A percentile compares a stretch with the other conserved stretches of the same genome.
These are phyloP conservation scores for Siderastrea radians DNA, from an alignment of 92 coral and sea anemone genomes.

Conservation along the genomic window DNA sequence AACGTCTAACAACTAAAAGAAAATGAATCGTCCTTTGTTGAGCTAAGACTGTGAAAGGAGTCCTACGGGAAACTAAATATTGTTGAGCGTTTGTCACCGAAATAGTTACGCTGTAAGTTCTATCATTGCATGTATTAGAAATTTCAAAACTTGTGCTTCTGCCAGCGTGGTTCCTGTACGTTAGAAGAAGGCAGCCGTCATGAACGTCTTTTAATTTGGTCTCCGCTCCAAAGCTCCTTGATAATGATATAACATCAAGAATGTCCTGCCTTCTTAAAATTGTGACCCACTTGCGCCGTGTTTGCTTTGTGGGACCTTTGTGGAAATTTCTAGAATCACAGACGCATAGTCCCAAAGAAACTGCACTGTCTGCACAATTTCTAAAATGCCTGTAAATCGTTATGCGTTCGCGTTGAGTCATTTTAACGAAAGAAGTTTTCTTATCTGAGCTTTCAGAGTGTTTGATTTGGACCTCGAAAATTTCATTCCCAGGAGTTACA, in stretches of 20 bases:
- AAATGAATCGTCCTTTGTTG: slow-evolving; percentile 81
- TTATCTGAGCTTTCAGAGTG: slow-evolving; percentile 55
- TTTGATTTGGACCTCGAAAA: slow-evolving; percentile 87
- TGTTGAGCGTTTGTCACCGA: slow-evolving; percentile 44
- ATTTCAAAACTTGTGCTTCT: slow-evolving; percentile 77
- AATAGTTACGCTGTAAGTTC: slow-evolving; percentile 60
- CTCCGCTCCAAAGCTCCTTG: slow-evolving; percentile 74
- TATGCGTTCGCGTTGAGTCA: slow-evolving; percentile 73
- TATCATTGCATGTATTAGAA: slow-evolving; percentile 77
- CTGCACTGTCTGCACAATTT: slow-evolving; percentile 76
- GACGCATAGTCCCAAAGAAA: slow-evolving; percentile 80
- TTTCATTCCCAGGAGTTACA: slow-evolving; percentile 82
- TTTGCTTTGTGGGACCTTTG: slow-evolving; percentile 34
- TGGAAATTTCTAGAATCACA: slow-evolving; percentile 55
- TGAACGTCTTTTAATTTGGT: slow-evolving; percentile 78
- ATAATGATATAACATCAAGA: slow-evolving; percentile 54
- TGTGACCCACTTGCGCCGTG: slow-evolving; percentile 59
- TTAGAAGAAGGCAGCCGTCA: slow-evolving; percentile 73
- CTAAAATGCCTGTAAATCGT: slow-evolving; percentile 84
- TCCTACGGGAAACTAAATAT: slow-evolving; percentile 56
- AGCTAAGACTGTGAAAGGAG: slow-evolving; percentile 69
- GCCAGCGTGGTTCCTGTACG: slow-evolving; percentile 76
- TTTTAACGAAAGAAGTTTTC: slow-evolving; percentile 40
- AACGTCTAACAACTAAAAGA: slow-evolving; percentile 72
- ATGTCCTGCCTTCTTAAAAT: slow-evolving; percentile 63